A percentile compares a stretch with the other conserved stretches of the same genome.
These are phyloP conservation scores for Melieria picta DNA, from an alignment of 2,888 invertebrate species.

Conservation along the genomic window DNA sequence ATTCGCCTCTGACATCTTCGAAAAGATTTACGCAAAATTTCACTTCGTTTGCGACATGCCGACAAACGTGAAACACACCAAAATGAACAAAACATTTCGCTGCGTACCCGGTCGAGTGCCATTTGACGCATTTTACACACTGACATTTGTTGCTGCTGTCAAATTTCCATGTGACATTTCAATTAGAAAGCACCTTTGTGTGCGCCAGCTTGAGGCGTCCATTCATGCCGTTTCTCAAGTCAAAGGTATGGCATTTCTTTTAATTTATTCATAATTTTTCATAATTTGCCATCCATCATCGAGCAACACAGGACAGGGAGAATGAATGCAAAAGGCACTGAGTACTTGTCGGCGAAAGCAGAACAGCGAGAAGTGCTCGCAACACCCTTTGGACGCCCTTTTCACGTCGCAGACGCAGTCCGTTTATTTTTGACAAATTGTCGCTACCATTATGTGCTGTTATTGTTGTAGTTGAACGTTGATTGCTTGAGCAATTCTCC, in stretches of 20 bases:
- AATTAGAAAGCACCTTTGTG: constrained; percentile 16
- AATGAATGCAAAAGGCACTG: background rate
- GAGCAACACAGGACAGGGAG: constrained; percentile 1
- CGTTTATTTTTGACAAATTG: background rate
- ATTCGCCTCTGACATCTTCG: too few relatives aligned
- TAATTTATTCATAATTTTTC: constrained; percentile 28
- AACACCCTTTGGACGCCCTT: background rate
- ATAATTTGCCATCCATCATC: constrained; percentile 35
- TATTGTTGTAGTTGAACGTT: too few relatives aligned
- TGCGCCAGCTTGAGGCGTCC: background rate
- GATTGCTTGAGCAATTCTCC: too few relatives aligned
- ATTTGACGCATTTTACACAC: background rate
- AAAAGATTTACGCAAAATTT: too few relatives aligned
- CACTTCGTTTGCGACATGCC: too few relatives aligned
- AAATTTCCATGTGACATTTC: constrained; percentile 20
- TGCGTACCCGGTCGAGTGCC: too few relatives aligned
- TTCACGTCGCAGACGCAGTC: background rate
- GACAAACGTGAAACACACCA: too few relatives aligned
- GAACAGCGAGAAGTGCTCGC: background rate
- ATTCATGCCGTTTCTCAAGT: background rate
- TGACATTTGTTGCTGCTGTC: background rate
- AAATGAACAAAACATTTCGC: too few relatives aligned
- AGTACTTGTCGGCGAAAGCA: background rate
- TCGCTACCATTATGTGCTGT: background rate
- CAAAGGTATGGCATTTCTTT: constrained; percentile 7